Base-by-base conservation (phyloP, 2,888 invertebrate genomes). In the Lysandra bellargus region DNA sequence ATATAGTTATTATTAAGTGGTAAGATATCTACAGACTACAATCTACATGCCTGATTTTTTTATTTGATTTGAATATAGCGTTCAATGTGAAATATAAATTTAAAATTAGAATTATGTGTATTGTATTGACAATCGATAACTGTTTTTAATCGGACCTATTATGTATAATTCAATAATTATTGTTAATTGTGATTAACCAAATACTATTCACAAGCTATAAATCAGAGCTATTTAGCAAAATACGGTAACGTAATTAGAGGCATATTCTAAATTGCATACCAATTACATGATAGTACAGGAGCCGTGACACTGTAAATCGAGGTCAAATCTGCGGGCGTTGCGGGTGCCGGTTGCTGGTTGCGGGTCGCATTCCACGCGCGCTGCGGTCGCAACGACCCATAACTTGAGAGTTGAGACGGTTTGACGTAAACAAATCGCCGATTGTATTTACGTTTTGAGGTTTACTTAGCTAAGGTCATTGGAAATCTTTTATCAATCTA, bases 271-370 rank as follows among this genome's bases (percentile, higher is more conserved):
- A 74, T 74, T 74, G 74, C 44, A 74, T 44, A 44, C 7, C n/a
- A 44, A 74, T 74, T 74, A 74, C 44, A 74, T 9, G 7, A 44
- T 74, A 23, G 44, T 74, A 44, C 40, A 73, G 74, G 74, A 40
- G 74, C 74, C 23, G 44, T 74, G 40, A 40, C 78, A 78, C 33
- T 57, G 78, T 78, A 53, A 53, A 78, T 78, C 73, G 57, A 73
- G 78, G 78, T 73, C 78, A 78, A 73, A 78, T 73, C 78, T 78
- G 78, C 37, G 78, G 78, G 49, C 30, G 73, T 12, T 33, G 73
- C 69, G 57, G 53, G 23, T 17, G 69, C 30, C 0, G 57, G 78
- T 30, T 40, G 44, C 44, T 1, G 64, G 53, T 30, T 44, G 44
- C 64, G 17, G 57, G 6, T 78, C 72, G 78, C 64, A 78, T 78